Evolutionary conservation across 1,140 invertebrate genomes (phyloP).

Genomic region (Brachionus rotundiformis): DNA sequence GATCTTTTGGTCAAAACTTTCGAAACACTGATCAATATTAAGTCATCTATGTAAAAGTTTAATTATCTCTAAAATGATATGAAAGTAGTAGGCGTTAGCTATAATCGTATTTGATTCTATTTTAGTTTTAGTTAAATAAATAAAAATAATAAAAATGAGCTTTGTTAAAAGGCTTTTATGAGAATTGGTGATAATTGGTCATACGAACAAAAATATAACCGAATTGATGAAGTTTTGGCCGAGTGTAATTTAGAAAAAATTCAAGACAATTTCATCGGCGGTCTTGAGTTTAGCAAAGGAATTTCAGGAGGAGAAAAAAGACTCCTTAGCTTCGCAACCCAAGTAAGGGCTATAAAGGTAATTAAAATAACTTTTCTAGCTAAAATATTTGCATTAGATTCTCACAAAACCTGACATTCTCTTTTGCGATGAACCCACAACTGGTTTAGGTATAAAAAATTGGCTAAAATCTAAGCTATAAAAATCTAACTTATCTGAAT

Average conservation of each 20-base stretch:
- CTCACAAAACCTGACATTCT: conserved; percentile 83
- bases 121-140: no score
- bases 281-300: conserved; percentile 80
- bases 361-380: conserved; percentile 29
- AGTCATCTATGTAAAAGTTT: no score
- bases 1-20: no score
- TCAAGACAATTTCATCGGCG: conserved; percentile 68
- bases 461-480: background rate
- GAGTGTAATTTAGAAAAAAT: conserved; percentile 74
- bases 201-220: conserved; percentile 73
- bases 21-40: no score
- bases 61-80: no score
- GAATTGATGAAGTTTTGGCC: conserved; percentile 84
- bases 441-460: conserved; percentile 62
- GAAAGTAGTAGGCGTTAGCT: no score
- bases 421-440: conserved; percentile 96
- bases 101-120: no score
- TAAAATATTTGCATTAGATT: conserved; percentile 68
- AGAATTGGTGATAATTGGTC: conserved; percentile 83
- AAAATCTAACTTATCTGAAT: background rate
- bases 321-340: conserved; percentile 86
- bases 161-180: conserved; percentile 74
- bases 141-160: conserved; percentile 59
- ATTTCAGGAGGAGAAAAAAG: conserved; percentile 94
- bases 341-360: no score